Evolutionary conservation across 2,888 invertebrate species (phyloP), one percentile per base, ranked within the genome.

Genomic region (Trichacis sp.): DNA sequence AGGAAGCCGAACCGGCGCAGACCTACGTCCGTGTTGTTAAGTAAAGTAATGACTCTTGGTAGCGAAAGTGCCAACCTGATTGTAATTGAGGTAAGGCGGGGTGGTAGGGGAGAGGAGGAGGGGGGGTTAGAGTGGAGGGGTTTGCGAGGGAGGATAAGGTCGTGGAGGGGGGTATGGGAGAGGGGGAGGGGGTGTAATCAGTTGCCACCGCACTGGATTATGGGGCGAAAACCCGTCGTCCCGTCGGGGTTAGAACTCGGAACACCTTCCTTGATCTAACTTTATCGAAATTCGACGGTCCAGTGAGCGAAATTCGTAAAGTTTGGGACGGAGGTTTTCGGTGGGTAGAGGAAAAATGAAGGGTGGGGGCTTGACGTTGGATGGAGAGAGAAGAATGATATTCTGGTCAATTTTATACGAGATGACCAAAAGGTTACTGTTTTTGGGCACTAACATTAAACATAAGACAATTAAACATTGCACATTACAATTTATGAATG

Each of bases 31-130:
- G 84, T 85, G 85, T 86, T 85, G 85, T 85, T 85, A 85, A 85
- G 85, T 86, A 85, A 85, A 85, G 85, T 85, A 85, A 85, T 85
- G 85, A 85, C 85, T 85, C 85, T 85, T 85, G 85, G 84, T 84
- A 83, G 77, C 80, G 83, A 83, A 84, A 85, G 85, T 85, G 85
- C 85, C 85, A 85, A 84, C 85, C 85, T 85, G 85, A 85, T 85
- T 84, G 85, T 85, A 85, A 85, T 85, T 85, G 85, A 85, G 84
- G 85, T 82, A 82, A 81, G 84, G 83, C 85, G 82, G 74, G 77
- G 75, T 73, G 78, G 77, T 73, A 71, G 57, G 74, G 73, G 64
- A 64, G 58, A 64, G 55, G 57, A 67, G 68, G 73, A 69, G 59
- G 45, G 55, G 48, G 68, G 65, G 64, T 50, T 36, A 60, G 47